Evolutionary conservation across 1,140 invertebrate genomes (phyloP).

Genomic region (Macrostomum lignano): DNA sequence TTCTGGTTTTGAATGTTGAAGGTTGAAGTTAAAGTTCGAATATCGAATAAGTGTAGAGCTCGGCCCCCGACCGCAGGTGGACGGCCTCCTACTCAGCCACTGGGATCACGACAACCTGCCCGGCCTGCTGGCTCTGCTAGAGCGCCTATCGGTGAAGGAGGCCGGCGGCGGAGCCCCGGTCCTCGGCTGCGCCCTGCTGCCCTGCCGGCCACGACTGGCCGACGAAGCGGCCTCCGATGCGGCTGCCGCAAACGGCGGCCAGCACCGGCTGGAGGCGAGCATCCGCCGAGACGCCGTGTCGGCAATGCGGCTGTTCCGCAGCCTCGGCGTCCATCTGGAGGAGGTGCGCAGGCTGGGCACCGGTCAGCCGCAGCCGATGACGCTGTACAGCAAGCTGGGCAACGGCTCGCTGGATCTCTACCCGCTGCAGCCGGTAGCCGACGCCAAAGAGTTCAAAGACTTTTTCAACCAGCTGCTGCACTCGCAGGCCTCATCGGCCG

Average conservation of each 20-base stretch:
- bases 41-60: too few relatives aligned
- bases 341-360: conserved; percentile 44
- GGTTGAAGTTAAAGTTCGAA: too few relatives aligned
- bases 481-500: too few relatives aligned
- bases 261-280: not conserved
- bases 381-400: conserved; percentile 77
- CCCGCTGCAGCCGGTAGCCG: conserved; percentile 53
- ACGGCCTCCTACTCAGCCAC: conserved; percentile 65
- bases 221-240: not conserved
- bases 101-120: conserved; percentile 64
- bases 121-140: conserved; percentile 53
- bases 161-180: conserved; percentile 25
- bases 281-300: too few relatives aligned
- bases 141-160: conserved; percentile 36
- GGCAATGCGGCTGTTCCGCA: conserved; percentile 37
- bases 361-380: conserved; percentile 42
- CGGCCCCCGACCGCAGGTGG: too few relatives aligned
- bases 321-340: conserved; percentile 30
- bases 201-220: too few relatives aligned
- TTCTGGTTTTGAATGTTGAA: too few relatives aligned
- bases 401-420: conserved; percentile 89
- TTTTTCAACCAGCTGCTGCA: conserved; percentile 64
- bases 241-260: not conserved
- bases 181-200: too few relatives aligned
- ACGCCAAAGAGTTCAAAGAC: conserved; percentile 65